A percentile compares a stretch with the other conserved stretches of the same genome.
Evolutionary conservation across 2,113 vertebrate genomes (phyloP).

Genomic region (Zosterops pallidus): DNA sequence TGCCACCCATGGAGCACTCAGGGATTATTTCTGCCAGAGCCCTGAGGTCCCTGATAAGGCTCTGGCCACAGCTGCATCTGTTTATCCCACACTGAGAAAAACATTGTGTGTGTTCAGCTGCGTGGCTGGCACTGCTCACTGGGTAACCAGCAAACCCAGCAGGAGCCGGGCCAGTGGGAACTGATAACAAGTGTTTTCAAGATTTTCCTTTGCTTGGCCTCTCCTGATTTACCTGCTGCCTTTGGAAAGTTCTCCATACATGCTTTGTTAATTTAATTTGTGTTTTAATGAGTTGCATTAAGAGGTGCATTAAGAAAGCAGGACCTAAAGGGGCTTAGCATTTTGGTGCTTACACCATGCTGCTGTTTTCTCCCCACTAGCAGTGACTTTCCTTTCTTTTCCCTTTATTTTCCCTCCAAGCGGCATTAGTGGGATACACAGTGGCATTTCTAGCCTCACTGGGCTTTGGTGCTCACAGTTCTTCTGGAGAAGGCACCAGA

Average conservation of each 20-base stretch:
- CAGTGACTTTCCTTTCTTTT: not conserved
- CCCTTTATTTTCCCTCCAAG: not conserved
- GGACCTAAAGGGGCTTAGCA: not conserved
- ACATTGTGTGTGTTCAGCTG: not conserved
- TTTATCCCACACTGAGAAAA: not conserved
- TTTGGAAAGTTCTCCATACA: accelerated
- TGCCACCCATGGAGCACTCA: accelerated
- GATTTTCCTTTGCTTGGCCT: not conserved
- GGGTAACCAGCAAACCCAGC: not conserved
- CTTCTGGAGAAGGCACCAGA: not conserved
- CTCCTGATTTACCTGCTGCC: not conserved
- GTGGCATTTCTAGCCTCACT: accelerated
- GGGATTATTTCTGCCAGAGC: accelerated
- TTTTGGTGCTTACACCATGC: not conserved
- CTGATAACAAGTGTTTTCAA: not conserved
- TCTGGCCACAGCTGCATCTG: not conserved
- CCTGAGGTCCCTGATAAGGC: not conserved
- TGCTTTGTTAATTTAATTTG: not conserved
- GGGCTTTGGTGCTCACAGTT: not conserved
- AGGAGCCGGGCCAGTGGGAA: not conserved
- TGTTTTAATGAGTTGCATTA: not conserved
- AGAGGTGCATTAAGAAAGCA: not conserved
- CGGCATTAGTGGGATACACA: accelerated
- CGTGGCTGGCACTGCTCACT: accelerated
- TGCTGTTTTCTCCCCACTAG: not conserved